These are phyloP conservation scores for Mechanitis messenoides DNA, from an alignment of 2,888 invertebrate species.

Conservation along the genomic window DNA sequence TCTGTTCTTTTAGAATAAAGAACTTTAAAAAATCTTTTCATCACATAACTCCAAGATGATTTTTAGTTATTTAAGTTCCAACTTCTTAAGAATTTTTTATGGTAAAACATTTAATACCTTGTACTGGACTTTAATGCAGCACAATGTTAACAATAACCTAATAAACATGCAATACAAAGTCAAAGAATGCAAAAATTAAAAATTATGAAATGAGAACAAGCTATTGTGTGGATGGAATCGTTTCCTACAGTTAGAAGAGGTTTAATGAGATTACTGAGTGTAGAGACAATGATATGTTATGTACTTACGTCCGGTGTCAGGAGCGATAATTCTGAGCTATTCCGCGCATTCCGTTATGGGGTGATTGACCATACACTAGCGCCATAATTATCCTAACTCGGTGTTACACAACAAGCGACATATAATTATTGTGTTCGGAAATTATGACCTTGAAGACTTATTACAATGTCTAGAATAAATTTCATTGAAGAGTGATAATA, in stretches of 20 bases:
- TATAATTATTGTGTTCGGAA: not conserved
- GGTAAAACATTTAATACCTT: too few species aligned
- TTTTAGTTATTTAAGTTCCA: too few species aligned
- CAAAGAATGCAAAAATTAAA: not conserved
- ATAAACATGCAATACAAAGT: not conserved
- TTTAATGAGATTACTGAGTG: constrained; percentile 29
- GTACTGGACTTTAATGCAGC: not conserved
- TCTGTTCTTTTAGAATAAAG: too few species aligned
- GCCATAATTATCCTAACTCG: constrained; percentile 20
- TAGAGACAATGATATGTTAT: constrained; percentile 3
- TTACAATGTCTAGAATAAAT: too few species aligned
- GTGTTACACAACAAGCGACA: not conserved
- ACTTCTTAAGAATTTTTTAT: too few species aligned
- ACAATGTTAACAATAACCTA: constrained; percentile 1
- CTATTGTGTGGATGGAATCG: not conserved
- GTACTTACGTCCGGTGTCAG: constrained; percentile 1
- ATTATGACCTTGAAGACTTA: not conserved
- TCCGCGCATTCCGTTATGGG: constrained; percentile 32
- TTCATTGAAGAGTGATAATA: too few species aligned
- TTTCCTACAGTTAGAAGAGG: not conserved
- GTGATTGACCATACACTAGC: constrained; percentile 33
- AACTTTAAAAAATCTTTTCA: too few species aligned
- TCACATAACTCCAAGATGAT: too few species aligned
- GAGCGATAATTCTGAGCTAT: constrained; percentile 19
- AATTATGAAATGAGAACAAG: not conserved